phyloP scores from a whole-genome alignment of 2,888 invertebrate species.

The Syrista parreyssii region DNA sequence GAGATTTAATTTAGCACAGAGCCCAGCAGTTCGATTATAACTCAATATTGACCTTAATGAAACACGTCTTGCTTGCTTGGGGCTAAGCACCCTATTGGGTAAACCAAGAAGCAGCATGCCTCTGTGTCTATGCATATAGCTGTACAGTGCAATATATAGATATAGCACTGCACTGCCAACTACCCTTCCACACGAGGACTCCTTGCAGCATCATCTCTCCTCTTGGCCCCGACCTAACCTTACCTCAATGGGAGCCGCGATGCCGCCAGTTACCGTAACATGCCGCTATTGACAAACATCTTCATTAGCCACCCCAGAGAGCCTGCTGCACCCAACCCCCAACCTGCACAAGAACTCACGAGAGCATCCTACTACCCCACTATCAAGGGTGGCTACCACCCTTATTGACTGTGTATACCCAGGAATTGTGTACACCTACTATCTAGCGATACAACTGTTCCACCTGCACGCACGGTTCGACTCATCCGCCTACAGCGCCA shows the following conservation, averaged over 20 bases:
- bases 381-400: neutral
- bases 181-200: neutral
- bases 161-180: constrained; percentile 13
- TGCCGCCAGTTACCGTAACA: constrained; percentile 42
- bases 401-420: neutral
- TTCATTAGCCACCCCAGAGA: constrained; percentile 49
- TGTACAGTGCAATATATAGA: constrained; percentile 22
- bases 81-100: constrained; percentile 33
- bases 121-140: constrained; percentile 24
- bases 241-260: constrained; percentile 26
- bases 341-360: constrained; percentile 23
- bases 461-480: neutral
- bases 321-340: constrained; percentile 19
- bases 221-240: neutral
- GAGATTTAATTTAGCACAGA: constrained; percentile 40
- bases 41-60: constrained; percentile 49
- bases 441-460: neutral
- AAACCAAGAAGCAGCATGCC: constrained; percentile 37
- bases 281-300: constrained; percentile 60
- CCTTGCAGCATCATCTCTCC: neutral
- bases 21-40: constrained; percentile 45
- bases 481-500: neutral
- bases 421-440: neutral
- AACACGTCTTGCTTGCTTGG: constrained; percentile 40
- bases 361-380: neutral